These are phyloP conservation scores for Microtus pennsylvanicus DNA, from an alignment of 2,113 vertebrate species.

Conservation along the genomic window DNA sequence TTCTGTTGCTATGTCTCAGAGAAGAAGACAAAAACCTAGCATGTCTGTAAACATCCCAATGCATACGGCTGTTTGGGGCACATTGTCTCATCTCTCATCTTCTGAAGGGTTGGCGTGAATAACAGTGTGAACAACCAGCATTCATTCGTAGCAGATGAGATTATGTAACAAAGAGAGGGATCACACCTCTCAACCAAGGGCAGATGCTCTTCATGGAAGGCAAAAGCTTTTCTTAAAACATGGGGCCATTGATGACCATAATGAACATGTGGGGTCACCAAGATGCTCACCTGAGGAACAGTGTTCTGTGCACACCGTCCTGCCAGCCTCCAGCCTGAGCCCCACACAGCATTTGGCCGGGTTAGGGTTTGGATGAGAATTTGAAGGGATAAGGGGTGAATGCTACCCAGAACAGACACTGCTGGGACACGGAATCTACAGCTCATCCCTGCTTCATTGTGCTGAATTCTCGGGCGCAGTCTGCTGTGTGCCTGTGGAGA, in stretches of 20 bases:
- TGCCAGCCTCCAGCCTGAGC: rapidly evolving
- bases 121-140: background rate
- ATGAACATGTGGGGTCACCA: rapidly evolving
- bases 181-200: rapidly evolving
- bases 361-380: background rate
- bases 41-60: rapidly evolving
- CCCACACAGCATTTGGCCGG: rapidly evolving
- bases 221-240: background rate
- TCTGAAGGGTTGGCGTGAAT: background rate
- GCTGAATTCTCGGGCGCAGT: background rate
- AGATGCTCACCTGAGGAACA: background rate
- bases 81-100: background rate
- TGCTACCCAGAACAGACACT: rapidly evolving
- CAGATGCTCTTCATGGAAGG: background rate
- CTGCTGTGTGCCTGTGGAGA: no score
- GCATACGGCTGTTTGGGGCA: background rate
- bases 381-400: background rate
- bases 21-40: background rate
- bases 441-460: background rate
- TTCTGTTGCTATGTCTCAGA: background rate
- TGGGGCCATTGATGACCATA: rapidly evolving
- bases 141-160: background rate
- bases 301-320: rapidly evolving
- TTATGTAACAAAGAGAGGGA: background rate
- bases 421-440: rapidly evolving